Base-by-base conservation (phyloP, 1,140 invertebrate species). In the Proctacanthus coquilletti region DNA sequence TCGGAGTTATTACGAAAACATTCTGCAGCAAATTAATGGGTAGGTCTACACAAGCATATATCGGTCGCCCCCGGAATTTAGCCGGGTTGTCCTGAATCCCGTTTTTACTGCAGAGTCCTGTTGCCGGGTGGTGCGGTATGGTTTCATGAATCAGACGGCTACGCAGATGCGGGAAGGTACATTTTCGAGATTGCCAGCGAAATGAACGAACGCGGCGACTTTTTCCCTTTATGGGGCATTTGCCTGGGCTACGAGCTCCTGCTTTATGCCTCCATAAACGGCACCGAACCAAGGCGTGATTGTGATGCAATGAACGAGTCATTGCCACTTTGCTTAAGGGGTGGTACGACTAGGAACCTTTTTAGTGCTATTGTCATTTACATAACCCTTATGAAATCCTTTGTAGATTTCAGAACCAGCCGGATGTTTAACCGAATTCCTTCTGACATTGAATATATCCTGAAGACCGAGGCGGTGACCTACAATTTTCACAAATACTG, bases 221-320 rank as follows among this genome's bases (percentile, higher is more conserved):
- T 77, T 48, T 89, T 89, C 51, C 87, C 88, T 0, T 53, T 93
- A 17, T 82, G 84, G 64, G 88, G 84, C 2, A 91, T 80, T 3
- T 94, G 91, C 53, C 63, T 89, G 5, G 88, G 88, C 11, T 88
- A 89, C 52, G 81, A 94, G 56, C 52, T 88, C 14, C 54, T 94
- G 18, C 66, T 77, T 11, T 77, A 75, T 38, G 48, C 82, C 3
- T 77, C 72, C 0, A 72, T 76, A 0, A 66, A 71, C 19, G 59
- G 65, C 8, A 42, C 44, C 9, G 64, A 72, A 36, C 69, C 75
- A 29, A 61, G 77, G 36, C 54, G 53, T 11, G 13, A 44, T 5
- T 84, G 80, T 49, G 58, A 53, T 18, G 70, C 74, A 15, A 51
- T 50, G 1, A 69, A 72, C 42, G 53, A 67, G n/a, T 58, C 72